Conservation (phyloP, 2,797 vertebrate genomes). For the Muscicapa striata region DNA sequence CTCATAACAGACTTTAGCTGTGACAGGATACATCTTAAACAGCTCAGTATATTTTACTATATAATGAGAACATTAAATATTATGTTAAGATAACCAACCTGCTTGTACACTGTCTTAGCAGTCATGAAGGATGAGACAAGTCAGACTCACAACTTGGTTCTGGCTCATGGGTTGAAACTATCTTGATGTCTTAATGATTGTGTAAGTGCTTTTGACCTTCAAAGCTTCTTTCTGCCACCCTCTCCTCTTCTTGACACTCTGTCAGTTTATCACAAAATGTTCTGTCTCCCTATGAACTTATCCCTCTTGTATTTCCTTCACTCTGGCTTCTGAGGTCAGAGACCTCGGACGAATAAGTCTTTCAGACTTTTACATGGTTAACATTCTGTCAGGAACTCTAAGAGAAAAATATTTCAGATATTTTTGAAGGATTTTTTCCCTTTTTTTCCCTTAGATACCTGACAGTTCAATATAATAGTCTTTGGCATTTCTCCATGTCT, state of each 20-base stretch:
- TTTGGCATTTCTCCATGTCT: not conserved
- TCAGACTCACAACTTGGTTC: not conserved
- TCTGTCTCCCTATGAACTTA: not conserved
- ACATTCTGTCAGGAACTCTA: not conserved
- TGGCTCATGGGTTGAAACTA: not conserved
- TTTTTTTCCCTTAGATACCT: not conserved
- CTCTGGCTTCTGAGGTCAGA: not conserved
- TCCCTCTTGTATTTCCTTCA: not conserved
- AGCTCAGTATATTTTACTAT: not conserved
- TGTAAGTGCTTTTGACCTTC: not conserved
- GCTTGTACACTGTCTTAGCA: not conserved
- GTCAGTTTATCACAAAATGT: not conserved
- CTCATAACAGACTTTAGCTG: not conserved
- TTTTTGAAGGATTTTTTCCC: not conserved
- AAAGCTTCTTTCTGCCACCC: not conserved
- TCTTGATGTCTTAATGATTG: not conserved
- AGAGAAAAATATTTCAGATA: not conserved
- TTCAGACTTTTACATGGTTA: not conserved
- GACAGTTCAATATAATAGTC: not conserved
- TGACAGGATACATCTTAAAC: not conserved
- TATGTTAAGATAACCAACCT: not conserved
- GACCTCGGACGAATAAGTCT: not conserved
- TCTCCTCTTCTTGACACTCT: not conserved
- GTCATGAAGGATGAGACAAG: not conserved
- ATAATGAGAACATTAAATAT: not conserved